These are phyloP conservation scores for Lycia hirtaria DNA, from an alignment of 2,888 invertebrate genomes.

Conservation along the genomic window DNA sequence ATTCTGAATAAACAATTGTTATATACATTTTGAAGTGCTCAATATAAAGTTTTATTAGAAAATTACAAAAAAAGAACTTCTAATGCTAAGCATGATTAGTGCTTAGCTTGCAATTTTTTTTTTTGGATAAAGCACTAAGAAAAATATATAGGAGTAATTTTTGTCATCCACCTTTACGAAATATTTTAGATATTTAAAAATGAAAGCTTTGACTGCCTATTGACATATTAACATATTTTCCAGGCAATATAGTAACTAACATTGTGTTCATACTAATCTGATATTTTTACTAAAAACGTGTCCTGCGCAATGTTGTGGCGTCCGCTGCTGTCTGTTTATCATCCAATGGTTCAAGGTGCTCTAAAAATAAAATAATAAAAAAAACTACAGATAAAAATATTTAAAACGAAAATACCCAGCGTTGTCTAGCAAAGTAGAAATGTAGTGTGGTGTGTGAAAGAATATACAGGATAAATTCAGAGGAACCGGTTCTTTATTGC, in stretches of 20 bases:
- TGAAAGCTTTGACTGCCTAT: not conserved
- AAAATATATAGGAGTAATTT: not conserved
- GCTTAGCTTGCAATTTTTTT: not conserved
- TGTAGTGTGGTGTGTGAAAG: not conserved
- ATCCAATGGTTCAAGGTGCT: constrained; percentile 45
- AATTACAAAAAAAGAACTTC: not conserved
- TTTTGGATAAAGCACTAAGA: not conserved
- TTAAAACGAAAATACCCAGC: constrained; percentile 48
- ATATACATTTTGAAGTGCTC: not conserved
- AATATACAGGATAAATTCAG: not conserved
- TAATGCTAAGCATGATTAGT: not conserved
- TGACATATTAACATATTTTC: constrained; percentile 9
- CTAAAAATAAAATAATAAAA: not conserved
- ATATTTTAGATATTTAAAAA: constrained; percentile 8
- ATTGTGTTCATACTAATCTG: constrained; percentile 22
- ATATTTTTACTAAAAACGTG: constrained; percentile 43
- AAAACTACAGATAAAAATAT: no score
- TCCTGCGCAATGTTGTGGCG: constrained; percentile 78
- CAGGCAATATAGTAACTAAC: constrained; percentile 17
- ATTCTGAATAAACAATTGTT: not conserved
- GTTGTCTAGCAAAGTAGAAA: not conserved
- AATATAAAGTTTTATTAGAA: not conserved
- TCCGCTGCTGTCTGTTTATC: constrained; percentile 73
- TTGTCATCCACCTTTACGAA: not conserved
- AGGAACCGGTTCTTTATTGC: no score